These are phyloP conservation scores for Selenia dentaria DNA, from an alignment of 2,888 invertebrate genomes.

Conservation along the genomic window DNA sequence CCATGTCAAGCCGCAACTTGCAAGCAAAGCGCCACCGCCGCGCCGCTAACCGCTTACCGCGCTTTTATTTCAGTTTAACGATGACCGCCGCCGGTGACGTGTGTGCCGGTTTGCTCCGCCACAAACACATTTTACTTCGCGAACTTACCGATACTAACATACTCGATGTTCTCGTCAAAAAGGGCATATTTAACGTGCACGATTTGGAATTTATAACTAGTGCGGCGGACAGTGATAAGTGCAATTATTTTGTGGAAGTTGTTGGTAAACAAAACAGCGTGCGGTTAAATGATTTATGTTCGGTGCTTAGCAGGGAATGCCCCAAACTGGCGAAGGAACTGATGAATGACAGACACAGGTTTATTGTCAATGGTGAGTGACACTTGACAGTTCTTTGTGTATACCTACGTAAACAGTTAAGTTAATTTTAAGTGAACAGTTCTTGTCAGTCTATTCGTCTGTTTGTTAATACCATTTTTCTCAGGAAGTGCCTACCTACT, in stretches of 20 bases:
- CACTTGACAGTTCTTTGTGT: no score
- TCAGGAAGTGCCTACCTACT: no score
- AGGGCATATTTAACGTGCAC: conserved; percentile 85
- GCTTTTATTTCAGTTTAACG: conserved; percentile 65
- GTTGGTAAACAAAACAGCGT: conserved; percentile 86
- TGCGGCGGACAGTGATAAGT: conserved; percentile 79
- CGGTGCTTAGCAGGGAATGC: conserved; percentile 86
- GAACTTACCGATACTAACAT: conserved; percentile 87
- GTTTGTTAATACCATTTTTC: no score
- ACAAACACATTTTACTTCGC: conserved; percentile 85
- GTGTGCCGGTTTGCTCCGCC: conserved; percentile 85
- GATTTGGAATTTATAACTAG: conserved; percentile 84
- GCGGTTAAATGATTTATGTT: conserved; percentile 86
- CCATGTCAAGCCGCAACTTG: no score
- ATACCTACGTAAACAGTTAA: no score
- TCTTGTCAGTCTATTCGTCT: no score
- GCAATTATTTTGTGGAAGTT: conserved; percentile 85
- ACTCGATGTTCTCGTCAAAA: conserved; percentile 86
- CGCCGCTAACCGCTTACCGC: no score
- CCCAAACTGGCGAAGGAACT: conserved; percentile 86
- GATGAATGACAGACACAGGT: conserved; percentile 84
- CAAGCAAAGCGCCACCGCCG: no score
- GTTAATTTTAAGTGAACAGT: no score
- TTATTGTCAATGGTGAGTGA: conserved; percentile 72
- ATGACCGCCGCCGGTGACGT: conserved; percentile 83